Evolutionary conservation across 2,888 invertebrate genomes (phyloP), one percentile per base, ranked within the genome.

Genomic region (Parelbella ahira): DNA sequence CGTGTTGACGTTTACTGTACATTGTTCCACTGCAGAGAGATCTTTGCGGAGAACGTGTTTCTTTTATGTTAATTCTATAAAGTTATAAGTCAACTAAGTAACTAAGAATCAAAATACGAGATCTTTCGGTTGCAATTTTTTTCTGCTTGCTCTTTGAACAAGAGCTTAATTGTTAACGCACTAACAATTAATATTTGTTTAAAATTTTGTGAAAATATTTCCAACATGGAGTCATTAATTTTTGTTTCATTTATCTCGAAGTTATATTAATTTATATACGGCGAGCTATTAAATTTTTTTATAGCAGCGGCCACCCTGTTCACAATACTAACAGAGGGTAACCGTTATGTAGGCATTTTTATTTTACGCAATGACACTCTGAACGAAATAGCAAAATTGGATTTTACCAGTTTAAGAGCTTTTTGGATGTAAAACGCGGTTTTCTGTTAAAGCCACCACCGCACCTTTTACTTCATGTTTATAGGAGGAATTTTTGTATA

Each of bases 321-420:
- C 58, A 54, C 56, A 47, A 47, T 48, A 58, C 51, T 50, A 56
- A 53, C 50, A 45, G 53, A 56, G 73, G 74, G 77, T 60, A 76
- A 71, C 64, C 70, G 73, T 79, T 73, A 76, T 69, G 71, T 73
- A 68, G 73, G 72, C 77, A 75, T 82, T 84, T 83, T 84, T 83
- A 82, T 82, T 83, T 82, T 80, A 81, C 72, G 73, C 76, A 68
- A 74, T 79, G 78, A 81, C 82, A 80, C 77, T 69, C 71, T 64
- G 69, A 72, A 72, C 73, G 68, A 72, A 75, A 78, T 83, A 82
- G 79, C 80, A 78, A 84, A 84, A 84, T 84, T 84, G 84, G 81
- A 82, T 79, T 80, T 76, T 83, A 80, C 78, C 81, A 80, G 73
- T 84, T 81, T 81, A 76, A 83, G 71, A 73, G 74, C 70, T 78